phyloP scores from a whole-genome alignment of 35 echinoderm and acorn worm genomes.

The Anneissia japonica region DNA sequence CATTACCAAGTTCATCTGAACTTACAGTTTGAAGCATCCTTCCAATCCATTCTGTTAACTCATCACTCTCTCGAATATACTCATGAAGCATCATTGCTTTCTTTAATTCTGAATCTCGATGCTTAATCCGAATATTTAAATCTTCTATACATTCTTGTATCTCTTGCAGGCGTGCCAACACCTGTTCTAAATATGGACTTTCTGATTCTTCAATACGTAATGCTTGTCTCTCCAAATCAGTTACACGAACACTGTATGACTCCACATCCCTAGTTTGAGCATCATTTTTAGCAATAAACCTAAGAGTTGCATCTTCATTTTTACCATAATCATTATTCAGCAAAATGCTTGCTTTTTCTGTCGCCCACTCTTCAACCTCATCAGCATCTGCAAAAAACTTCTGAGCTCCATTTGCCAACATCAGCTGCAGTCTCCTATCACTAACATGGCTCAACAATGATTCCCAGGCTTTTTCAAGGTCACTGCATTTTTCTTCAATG shows the following conservation, averaged over 20 bases:
- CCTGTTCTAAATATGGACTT: conserved; percentile 44
- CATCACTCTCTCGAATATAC: conserved; percentile 80
- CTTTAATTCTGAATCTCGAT: conserved; percentile 37
- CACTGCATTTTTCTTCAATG: conserved; percentile 49
- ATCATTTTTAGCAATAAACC: conserved; percentile 63
- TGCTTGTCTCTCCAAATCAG: conserved; percentile 42
- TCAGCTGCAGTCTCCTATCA: conserved; percentile 45
- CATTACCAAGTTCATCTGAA: conserved; percentile 94
- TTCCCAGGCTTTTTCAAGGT: conserved; percentile 60
- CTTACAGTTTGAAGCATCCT: conserved; percentile 73
- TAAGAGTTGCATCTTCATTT: conserved; percentile 75
- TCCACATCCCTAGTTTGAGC: conserved; percentile 68
- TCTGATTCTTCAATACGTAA: conserved; percentile 27
- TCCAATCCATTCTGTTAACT: conserved; percentile 91
- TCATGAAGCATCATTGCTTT: conserved; percentile 63
- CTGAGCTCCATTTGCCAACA: conserved; percentile 69
- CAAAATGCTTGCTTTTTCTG: conserved; percentile 59
- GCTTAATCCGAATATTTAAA: background rate
- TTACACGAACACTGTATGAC: conserved; percentile 50
- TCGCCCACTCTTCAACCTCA: conserved; percentile 78
- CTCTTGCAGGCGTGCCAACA: background rate
- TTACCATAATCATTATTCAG: conserved; percentile 62
- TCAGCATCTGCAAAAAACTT: conserved; percentile 71
- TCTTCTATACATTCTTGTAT: background rate
- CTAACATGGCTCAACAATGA: conserved; percentile 43